Evolutionary conservation across 30 jellyfish, hydroid and myxozoan species (phyloP).

Genomic region (Cassiopea andromeda): DNA sequence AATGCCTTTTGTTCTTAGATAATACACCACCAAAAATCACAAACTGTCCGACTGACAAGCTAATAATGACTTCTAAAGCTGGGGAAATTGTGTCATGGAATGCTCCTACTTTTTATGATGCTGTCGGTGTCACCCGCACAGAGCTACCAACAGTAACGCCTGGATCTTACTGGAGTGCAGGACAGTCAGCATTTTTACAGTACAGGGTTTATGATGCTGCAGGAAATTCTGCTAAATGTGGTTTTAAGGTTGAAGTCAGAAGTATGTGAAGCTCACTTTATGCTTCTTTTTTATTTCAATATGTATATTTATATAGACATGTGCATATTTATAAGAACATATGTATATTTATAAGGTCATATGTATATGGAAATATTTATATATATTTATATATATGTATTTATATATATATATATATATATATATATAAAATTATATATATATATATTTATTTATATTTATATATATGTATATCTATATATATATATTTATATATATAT

Average conservation of each 20-base stretch:
- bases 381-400: too few relatives aligned
- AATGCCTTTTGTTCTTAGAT: constrained; percentile 10
- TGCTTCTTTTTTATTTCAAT: neutral
- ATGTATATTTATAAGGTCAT: too few relatives aligned
- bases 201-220: constrained; percentile 89
- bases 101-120: constrained; percentile 89
- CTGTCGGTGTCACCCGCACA: constrained; percentile 85
- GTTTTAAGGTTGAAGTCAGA: constrained; percentile 77
- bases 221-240: constrained; percentile 85
- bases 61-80: constrained; percentile 6
- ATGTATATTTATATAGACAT: too few relatives aligned
- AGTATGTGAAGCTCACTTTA: constrained; percentile 53
- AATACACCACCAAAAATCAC: constrained; percentile 78
- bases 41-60: constrained; percentile 86
- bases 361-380: too few relatives aligned
- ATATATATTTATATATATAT: too few relatives aligned
- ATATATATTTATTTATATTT: too few relatives aligned
- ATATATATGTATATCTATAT: too few relatives aligned
- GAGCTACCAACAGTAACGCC: constrained; percentile 64
- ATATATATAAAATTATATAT: too few relatives aligned
- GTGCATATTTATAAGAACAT: too few relatives aligned
- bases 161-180: constrained; percentile 78
- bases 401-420: too few relatives aligned
- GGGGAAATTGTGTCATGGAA: constrained; percentile 70
- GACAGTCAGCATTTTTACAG: constrained; percentile 68